These are phyloP conservation scores for Megalopta genalis DNA, from an alignment of 1,140 invertebrate genomes.

Conservation along the genomic window DNA sequence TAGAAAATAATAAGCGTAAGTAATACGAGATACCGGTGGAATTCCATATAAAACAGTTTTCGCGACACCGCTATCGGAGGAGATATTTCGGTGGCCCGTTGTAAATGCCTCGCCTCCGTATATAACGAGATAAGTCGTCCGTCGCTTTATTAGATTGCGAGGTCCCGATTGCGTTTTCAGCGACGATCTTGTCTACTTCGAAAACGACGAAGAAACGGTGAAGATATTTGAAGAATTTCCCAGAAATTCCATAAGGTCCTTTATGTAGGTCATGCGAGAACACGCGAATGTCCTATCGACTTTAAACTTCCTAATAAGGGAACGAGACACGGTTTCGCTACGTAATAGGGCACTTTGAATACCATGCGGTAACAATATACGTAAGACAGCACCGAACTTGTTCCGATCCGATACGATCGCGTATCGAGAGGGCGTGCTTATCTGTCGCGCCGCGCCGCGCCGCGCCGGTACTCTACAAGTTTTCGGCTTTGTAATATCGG, in stretches of 20 bases:
- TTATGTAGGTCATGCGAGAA: no score
- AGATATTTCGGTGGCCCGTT: no score
- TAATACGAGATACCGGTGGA: no score
- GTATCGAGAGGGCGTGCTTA: conserved; percentile 17
- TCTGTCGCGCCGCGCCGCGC: conserved; percentile 8
- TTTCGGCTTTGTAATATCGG: background rate
- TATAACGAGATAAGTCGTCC: no score
- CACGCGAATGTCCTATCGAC: conserved; percentile 7
- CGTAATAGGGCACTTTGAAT: background rate
- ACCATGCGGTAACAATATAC: background rate
- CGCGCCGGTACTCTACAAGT: background rate
- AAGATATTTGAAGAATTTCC: background rate
- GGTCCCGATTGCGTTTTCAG: no score
- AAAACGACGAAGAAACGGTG: background rate
- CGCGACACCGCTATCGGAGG: no score
- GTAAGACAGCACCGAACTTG: conserved; percentile 22
- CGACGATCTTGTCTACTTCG: background rate
- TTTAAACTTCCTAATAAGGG: conserved; percentile 33
- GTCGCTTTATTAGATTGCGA: no score
- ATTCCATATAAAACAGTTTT: no score
- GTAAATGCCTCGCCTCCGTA: no score
- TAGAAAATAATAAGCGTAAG: no score
- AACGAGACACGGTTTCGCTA: background rate
- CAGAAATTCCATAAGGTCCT: background rate
- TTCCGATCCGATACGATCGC: conserved; percentile 16